phyloP scores from a whole-genome alignment of 2,888 invertebrate genomes.

The Anorthoa munda region DNA sequence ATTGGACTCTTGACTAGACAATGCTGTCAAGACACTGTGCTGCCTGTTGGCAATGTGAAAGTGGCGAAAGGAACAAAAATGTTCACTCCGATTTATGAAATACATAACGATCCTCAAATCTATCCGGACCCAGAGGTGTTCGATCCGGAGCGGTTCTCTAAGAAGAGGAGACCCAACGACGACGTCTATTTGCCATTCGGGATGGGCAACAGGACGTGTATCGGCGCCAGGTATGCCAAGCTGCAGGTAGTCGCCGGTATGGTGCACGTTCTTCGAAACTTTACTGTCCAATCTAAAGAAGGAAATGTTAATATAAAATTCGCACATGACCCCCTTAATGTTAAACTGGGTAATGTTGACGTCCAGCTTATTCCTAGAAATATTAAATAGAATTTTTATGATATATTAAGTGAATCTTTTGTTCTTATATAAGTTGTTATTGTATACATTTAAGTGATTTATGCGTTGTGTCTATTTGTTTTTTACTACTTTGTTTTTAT shows the following conservation, averaged over 20 bases:
- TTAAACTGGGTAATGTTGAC: slow-evolving; percentile 70
- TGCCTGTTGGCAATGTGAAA: slow-evolving; percentile 80
- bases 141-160: slow-evolving; percentile 82
- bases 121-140: slow-evolving; percentile 84
- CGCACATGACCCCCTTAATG: slow-evolving; percentile 69
- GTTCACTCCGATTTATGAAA: slow-evolving; percentile 75
- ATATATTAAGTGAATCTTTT: neutral
- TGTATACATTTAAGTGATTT: neutral
- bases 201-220: slow-evolving; percentile 83
- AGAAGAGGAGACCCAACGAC: slow-evolving; percentile 64
- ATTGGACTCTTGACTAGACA: slow-evolving; percentile 74
- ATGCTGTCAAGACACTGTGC: slow-evolving; percentile 73
- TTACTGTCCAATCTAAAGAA: slow-evolving; percentile 66
- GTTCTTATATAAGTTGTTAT: neutral
- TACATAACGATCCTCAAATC: slow-evolving; percentile 83
- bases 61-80: slow-evolving; percentile 78
- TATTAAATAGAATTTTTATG: slow-evolving; percentile 9
- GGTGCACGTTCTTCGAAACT: slow-evolving; percentile 72
- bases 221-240: slow-evolving; percentile 80
- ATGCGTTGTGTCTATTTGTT: no score
- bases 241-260: slow-evolving; percentile 75
- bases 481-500: neutral
- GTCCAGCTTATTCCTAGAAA: slow-evolving; percentile 70
- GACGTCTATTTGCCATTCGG: slow-evolving; percentile 84
- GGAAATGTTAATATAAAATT: slow-evolving; percentile 67